Evolutionary conservation across 2,113 vertebrate species (phyloP).

Genomic region (Mixornis gularis): DNA sequence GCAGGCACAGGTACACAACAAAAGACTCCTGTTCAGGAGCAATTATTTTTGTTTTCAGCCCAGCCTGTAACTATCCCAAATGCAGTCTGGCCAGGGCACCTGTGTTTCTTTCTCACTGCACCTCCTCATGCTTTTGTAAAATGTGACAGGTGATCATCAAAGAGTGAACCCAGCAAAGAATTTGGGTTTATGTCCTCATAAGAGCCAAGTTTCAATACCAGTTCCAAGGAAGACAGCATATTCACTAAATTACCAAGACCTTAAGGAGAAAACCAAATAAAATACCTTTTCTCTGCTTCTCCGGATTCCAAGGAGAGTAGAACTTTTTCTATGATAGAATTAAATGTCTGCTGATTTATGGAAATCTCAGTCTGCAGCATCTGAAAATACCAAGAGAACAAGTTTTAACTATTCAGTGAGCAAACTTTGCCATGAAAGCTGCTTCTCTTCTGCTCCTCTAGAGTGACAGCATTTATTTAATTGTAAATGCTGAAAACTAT

Average conservation of each 20-base stretch:
- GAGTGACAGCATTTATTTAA: not conserved
- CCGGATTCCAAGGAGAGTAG: slow-evolving; percentile 77
- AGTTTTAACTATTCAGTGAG: not conserved
- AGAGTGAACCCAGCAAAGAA: not conserved
- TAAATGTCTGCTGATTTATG: slow-evolving; percentile 82
- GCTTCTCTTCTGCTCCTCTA: not conserved
- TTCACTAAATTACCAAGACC: not conserved
- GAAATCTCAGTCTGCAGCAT: slow-evolving; percentile 85
- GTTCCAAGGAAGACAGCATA: not conserved
- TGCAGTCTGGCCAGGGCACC: not conserved
- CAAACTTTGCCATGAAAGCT: not conserved
- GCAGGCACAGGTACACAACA: not conserved
- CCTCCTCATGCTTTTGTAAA: not conserved
- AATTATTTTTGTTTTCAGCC: not conserved
- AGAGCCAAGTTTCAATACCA: not conserved
- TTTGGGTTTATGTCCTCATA: not conserved
- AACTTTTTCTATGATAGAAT: slow-evolving; percentile 79
- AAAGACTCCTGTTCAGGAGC: not conserved
- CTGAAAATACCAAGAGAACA: slow-evolving; percentile 62
- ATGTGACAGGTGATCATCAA: not conserved
- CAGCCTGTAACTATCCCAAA: not conserved
- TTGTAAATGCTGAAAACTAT: not conserved
- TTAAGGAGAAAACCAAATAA: not conserved
- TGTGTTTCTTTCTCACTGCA: not conserved
- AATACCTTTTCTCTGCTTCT: slow-evolving; percentile 84